phyloP scores from a whole-genome alignment of 2,888 invertebrate species.

The Polymixis flavicincta region DNA sequence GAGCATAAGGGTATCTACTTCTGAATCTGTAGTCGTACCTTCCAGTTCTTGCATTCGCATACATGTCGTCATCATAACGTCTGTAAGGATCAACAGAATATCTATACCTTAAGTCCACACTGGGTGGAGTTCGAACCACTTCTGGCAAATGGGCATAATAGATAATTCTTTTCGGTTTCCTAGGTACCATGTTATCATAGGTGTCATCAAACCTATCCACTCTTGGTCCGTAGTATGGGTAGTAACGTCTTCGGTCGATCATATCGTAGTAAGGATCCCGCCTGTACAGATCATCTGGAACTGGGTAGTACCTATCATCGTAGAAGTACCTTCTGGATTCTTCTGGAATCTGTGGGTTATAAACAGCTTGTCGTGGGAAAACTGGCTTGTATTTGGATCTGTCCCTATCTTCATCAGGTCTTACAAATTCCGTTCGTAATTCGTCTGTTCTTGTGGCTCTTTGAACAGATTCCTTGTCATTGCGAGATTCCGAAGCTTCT shows the following conservation, averaged over 20 bases:
- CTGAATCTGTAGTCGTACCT: conserved; percentile 87
- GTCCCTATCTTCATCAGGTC: conserved; percentile 82
- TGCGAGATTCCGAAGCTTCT: conserved; percentile 88
- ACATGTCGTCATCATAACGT: conserved; percentile 84
- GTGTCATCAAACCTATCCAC: conserved; percentile 85
- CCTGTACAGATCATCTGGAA: conserved; percentile 83
- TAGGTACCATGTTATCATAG: conserved; percentile 83
- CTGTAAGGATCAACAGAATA: conserved; percentile 87
- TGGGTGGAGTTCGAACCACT: conserved; percentile 91
- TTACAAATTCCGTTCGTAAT: conserved; percentile 86
- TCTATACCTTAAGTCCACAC: conserved; percentile 89
- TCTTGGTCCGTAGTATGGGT: conserved; percentile 78
- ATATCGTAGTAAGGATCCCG: conserved; percentile 85
- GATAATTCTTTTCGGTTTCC: conserved; percentile 91
- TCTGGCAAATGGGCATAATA: conserved; percentile 94
- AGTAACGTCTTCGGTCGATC: conserved; percentile 81
- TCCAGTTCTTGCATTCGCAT: conserved; percentile 80
- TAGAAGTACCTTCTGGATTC: conserved; percentile 84
- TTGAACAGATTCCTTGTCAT: conserved; percentile 87
- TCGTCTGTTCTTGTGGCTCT: conserved; percentile 84
- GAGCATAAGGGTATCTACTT: conserved; percentile 85
- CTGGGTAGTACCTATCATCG: conserved; percentile 82
- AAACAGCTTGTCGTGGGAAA: conserved; percentile 87
- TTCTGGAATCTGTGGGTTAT: conserved; percentile 81
- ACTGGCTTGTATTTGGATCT: conserved; percentile 83